Evolutionary conservation across 92 coral and sea anemone genomes (phyloP).

Genomic region (Epizoanthus scotinus): DNA sequence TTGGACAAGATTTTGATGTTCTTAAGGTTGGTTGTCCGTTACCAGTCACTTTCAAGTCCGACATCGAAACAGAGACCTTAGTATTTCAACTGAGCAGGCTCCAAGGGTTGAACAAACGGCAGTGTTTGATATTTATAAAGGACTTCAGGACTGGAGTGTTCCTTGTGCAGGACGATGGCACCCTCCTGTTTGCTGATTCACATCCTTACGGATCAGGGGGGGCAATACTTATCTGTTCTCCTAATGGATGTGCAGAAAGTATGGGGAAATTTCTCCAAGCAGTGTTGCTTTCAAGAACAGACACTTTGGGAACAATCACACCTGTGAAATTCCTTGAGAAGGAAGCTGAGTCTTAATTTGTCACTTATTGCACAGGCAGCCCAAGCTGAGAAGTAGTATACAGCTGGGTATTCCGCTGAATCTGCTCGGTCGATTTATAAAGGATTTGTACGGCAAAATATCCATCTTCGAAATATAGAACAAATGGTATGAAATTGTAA

Average conservation of each 20-base stretch:
- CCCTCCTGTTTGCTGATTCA: constrained; percentile 58
- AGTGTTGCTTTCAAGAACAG: constrained; percentile 29
- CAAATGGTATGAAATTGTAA: too few species aligned
- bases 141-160: constrained; percentile 61
- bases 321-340: constrained; percentile 11
- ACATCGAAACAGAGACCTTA: constrained; percentile 51
- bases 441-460: too few species aligned
- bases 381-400: too few species aligned
- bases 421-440: too few species aligned
- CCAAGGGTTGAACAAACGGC: constrained; percentile 9
- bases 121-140: constrained; percentile 49
- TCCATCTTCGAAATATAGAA: too few species aligned
- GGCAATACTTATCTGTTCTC: constrained; percentile 45
- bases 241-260: constrained; percentile 8
- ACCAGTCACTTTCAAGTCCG: constrained; percentile 54
- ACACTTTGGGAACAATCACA: constrained; percentile 34
- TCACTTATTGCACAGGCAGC: too few species aligned
- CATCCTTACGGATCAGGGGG: constrained; percentile 66
- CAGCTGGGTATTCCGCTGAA: too few species aligned
- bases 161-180: constrained; percentile 44
- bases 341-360: background rate
- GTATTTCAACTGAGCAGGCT: constrained; percentile 44
- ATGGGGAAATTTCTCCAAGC: constrained; percentile 40
- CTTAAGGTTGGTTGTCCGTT: constrained; percentile 43
- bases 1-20: constrained; percentile 36